phyloP scores from a whole-genome alignment of 1,140 invertebrate genomes.

The Cotesia glomerata region DNA sequence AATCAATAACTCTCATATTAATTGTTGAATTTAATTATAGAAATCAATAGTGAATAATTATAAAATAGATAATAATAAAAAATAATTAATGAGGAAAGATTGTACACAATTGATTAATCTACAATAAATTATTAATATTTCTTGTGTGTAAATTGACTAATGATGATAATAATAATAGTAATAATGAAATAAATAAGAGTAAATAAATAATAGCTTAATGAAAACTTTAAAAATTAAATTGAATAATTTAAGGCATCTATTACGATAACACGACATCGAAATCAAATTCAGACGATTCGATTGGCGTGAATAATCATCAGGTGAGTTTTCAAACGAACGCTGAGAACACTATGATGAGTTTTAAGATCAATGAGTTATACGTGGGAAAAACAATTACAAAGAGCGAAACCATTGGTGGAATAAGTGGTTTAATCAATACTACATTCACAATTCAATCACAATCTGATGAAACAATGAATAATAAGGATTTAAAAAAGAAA shows the following conservation, averaged over 20 bases:
- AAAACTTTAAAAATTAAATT: constrained; percentile 6
- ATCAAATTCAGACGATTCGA: constrained; percentile 34
- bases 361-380: constrained; percentile 23
- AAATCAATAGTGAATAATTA: too few relatives aligned
- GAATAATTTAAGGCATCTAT: constrained; percentile 34
- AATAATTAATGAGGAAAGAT: too few relatives aligned
- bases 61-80: too few relatives aligned
- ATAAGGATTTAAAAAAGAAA: background rate
- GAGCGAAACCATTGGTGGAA: constrained; percentile 57
- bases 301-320: background rate
- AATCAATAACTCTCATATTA: too few relatives aligned
- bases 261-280: constrained; percentile 34
- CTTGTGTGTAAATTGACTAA: background rate
- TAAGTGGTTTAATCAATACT: constrained; percentile 41
- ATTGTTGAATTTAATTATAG: too few relatives aligned
- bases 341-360: constrained; percentile 32
- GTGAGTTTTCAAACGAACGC: background rate
- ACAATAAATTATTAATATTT: background rate
- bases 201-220: background rate
- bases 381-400: constrained; percentile 43
- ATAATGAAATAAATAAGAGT: background rate
- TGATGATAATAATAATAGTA: background rate
- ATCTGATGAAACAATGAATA: constrained; percentile 24
- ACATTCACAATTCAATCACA: constrained; percentile 29
- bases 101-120: background rate